Base-by-base conservation (phyloP, 2,888 invertebrate genomes). In the Blomia tropicalis region DNA sequence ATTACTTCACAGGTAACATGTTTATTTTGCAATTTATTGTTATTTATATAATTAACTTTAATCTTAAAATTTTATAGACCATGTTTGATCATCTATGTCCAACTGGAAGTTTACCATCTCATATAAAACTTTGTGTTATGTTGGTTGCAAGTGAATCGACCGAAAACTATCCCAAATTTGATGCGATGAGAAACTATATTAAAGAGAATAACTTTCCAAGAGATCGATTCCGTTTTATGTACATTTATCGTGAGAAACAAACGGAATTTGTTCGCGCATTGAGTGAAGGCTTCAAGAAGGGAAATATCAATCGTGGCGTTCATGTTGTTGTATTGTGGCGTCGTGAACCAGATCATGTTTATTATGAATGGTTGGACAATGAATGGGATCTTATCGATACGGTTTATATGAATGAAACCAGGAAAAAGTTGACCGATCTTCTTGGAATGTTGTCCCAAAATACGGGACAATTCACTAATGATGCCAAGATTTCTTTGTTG, bases 261-360 rank as follows among this genome's bases (percentile, higher is more conserved):
- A 78, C 81, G 1, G 83, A 83, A 68, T 90, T 92, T 75, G 80
- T 91, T 25, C 82, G 82, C 66, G 82, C 85, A 29, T 76, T 87
- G 43, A 81, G 82, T 22, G 27, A 41, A 14, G n/a, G n/a, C 14
- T n/a, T n/a, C n/a, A 36, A 43, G 25, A 56, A 56, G 29, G 56
- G 25, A 14, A 56, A 56, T 36, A 56, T 56, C 14, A 32, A 56
- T 25, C 36, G 59, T 19, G 27, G 51, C 7, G 72, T 72, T 66
- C 82, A 86, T 68, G 71, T 92, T 64, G 90, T 89, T 1, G 83
- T 92, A 53, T 81, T 92, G 66, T 93, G 92, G 91, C 80, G 92
- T 1, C 80, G 85, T 43, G 90, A 91, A 71, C 80, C 83, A 11
- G 81, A 82, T n/a, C 83, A 84, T 68, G 77, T 93, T 14, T 87